A percentile compares a stretch with the other conserved stretches of the same genome.
phyloP scores from a whole-genome alignment of 2,113 vertebrate species.

The Charadrius vociferus region DNA sequence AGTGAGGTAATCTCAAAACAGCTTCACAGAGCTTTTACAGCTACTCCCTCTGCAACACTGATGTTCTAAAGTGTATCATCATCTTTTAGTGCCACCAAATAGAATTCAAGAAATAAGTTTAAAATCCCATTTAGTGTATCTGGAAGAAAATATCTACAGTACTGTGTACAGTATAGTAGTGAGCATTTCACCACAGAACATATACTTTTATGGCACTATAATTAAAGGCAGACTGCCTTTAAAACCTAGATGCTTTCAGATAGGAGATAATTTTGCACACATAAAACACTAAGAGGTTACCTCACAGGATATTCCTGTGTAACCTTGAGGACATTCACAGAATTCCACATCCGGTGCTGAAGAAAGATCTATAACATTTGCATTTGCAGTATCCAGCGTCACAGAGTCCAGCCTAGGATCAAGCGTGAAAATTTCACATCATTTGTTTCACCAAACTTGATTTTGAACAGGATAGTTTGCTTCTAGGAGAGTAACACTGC shows the following conservation, averaged over 20 bases:
- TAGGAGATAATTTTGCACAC: neutral
- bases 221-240: neutral
- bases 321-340: constrained; percentile 93
- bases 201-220: neutral
- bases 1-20: neutral
- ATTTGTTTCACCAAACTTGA: neutral
- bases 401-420: constrained; percentile 80
- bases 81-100: neutral
- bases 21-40: neutral
- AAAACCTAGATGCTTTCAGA: neutral
- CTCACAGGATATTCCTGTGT: constrained; percentile 93
- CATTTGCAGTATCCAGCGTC: constrained; percentile 82
- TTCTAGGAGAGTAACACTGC: neutral
- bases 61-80: neutral
- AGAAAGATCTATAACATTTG: constrained; percentile 68
- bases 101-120: neutral
- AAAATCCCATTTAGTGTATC: neutral
- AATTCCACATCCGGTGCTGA: constrained; percentile 82
- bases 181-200: neutral
- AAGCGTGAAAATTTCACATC: neutral
- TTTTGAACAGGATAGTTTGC: neutral
- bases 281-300: constrained; percentile 66
- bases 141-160: neutral
- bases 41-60: neutral
- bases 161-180: neutral